Base-by-base conservation (phyloP, 2,888 invertebrate species). In the Microdon myrmicae region DNA sequence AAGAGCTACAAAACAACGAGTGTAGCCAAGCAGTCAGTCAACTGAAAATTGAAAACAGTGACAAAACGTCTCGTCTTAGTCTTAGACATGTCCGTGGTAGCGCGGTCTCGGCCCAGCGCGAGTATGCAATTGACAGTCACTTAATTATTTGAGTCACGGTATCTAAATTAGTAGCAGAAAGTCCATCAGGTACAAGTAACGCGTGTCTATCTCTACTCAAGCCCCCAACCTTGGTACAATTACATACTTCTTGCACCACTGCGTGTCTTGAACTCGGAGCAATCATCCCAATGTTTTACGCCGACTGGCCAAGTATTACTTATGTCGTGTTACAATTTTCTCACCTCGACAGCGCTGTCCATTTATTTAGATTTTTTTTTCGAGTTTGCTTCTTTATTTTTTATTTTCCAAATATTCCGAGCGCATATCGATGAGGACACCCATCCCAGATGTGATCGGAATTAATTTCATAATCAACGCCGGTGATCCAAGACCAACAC, bases 111-210 rank as follows among this genome's bases (percentile, higher is more conserved):
- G 45, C 31, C 35, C 47, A 64, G 45, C 56, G 56, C 64, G 56
- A 64, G 45, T 38, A 38, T 32, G 43, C 43, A n/a, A 56, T 51
- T 64, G 64, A 56, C 64, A n/a, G 51, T 56, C 64, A 58, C 58
- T 64, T 64, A 64, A 64, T 64, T 64, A 64, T 64, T 64, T 64
- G 43, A 58, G 64, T 64, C 64, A 64, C 64, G 64, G 64, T 58
- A 64, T 64, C 47, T 23, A 64, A 64, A 64, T 64, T 64, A 64
- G 58, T 56, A 53, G 51, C 64, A 43, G 38, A 64, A 64, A 64
- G 58, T 56, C 34, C 45, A 53, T 64, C 58, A 58, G 47, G 53
- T 47, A 53, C 34, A 58, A 64, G 51, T 56, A 51, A 53, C 59
- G 34, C 48, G 37, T 55, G 49, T 45, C 55, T n/a, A n/a, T n/a